Conservation (phyloP, 2,888 invertebrate genomes). For the Keiferia lycopersicella region DNA sequence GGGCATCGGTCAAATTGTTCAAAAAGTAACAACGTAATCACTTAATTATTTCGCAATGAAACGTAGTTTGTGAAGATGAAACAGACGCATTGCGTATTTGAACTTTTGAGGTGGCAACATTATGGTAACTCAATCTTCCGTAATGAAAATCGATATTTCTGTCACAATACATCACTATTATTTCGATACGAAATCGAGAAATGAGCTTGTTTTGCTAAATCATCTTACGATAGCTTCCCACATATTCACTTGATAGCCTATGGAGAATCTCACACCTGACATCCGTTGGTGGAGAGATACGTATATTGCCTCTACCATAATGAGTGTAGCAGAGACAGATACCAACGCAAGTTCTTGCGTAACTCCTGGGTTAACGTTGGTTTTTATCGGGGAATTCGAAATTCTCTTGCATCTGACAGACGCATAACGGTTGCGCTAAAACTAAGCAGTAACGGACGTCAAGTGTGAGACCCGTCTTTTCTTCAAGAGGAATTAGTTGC, state of each 20-base stretch:
- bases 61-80: not conserved
- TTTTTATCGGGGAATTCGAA: no score
- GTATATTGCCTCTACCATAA: no score
- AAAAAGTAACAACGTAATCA: not conserved
- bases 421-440: no score
- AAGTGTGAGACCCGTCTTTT: no score
- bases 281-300: no score
- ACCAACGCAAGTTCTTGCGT: no score
- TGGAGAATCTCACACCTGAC: no score
- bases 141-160: not conserved
- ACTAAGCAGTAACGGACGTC: no score
- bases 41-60: not conserved
- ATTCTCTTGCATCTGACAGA: no score
- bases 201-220: not conserved
- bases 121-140: not conserved
- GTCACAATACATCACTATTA: not conserved
- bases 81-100: slow-evolving; percentile 2
- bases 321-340: no score
- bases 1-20: not conserved
- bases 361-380: no score
- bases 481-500: not conserved
- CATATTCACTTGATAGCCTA: no score
- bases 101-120: not conserved
- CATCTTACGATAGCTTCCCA: not conserved
- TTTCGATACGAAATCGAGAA: not conserved